Evolutionary conservation across 2,113 vertebrate species (phyloP), one percentile per base, ranked within the genome.

Genomic region (Zosterops lateralis): DNA sequence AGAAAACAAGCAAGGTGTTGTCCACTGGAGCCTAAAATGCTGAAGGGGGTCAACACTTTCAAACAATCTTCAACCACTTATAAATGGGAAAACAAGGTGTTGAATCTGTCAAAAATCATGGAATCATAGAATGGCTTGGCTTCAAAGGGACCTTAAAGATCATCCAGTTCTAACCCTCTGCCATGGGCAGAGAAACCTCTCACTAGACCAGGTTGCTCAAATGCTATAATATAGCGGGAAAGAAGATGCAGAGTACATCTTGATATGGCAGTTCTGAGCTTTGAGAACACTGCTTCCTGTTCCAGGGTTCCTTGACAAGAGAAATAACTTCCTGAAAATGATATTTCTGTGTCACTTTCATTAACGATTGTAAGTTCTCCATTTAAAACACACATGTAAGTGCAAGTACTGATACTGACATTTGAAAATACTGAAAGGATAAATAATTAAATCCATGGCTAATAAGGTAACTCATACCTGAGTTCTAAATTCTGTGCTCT

Each of bases 141-240:
- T 54, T 68, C 16, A n/a, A 54, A 42, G 25, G 47, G 17, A 31
- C 20, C 11, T 53, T 34, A 18, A 54, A 34, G 29, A 16, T 31
- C 11, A 34, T 16, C n/a, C 40, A 34, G 12, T 21, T 68, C 25
- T 54, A 48, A 8, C 4, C 5, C 40, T 54, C 34, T 68, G 40
- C 40, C 9, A 5, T 7, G 24, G 38, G 5, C 28, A 34, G 61
- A 17, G 38, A 31, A 58, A 15, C 3, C 11, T 68, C 31, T 29
- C 54, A 25, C n/a, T 9, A 17, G 29, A 18, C 9, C 40, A 47
- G 8, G 14, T 0, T 21, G 61, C 19, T 29, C 45, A n/a, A 72
- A 57, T 45, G 20, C 2, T 45, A 0, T 18, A 19, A 20, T 22
- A 53, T 0, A 6, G 68, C 19, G 48, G 19, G 15, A 16, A 77